Percentiles rank a stretch among this genome's conserved stretches.
phyloP scores from a whole-genome alignment of 2,113 vertebrate species.

The Calyptommatus sinebrachiatus region DNA sequence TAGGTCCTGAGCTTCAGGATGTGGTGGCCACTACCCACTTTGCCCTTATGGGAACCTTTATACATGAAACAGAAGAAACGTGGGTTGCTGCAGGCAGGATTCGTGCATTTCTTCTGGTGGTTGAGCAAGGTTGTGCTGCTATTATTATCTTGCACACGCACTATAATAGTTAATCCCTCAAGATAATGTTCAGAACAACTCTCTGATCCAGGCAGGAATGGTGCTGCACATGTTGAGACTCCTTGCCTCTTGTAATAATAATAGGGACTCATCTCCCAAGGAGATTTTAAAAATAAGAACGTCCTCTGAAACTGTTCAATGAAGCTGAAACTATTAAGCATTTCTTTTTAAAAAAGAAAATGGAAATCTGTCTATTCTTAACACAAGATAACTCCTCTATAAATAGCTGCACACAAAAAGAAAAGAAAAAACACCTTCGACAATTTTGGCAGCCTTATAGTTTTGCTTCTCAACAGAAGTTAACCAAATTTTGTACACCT shows the following conservation, averaged over 20 bases:
- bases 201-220: neutral
- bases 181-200: neutral
- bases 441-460: constrained; percentile 21
- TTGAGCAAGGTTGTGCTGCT: neutral
- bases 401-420: constrained; percentile 7
- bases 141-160: neutral
- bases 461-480: constrained; percentile 22
- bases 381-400: neutral
- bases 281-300: neutral
- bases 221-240: neutral
- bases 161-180: neutral
- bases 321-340: constrained; percentile 13
- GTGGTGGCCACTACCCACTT: no score
- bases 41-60: no score
- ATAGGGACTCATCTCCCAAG: constrained; percentile 15
- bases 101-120: no score
- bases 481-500: constrained; percentile 12
- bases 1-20: no score
- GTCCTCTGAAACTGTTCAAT: constrained; percentile 23
- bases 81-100: no score
- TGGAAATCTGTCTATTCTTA: constrained; percentile 13
- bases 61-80: no score
- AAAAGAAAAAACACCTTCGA: neutral
- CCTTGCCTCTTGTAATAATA: neutral
- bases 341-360: neutral